Base-by-base conservation (phyloP, 2,797 vertebrate genomes). In the Spinus olivaceus region DNA sequence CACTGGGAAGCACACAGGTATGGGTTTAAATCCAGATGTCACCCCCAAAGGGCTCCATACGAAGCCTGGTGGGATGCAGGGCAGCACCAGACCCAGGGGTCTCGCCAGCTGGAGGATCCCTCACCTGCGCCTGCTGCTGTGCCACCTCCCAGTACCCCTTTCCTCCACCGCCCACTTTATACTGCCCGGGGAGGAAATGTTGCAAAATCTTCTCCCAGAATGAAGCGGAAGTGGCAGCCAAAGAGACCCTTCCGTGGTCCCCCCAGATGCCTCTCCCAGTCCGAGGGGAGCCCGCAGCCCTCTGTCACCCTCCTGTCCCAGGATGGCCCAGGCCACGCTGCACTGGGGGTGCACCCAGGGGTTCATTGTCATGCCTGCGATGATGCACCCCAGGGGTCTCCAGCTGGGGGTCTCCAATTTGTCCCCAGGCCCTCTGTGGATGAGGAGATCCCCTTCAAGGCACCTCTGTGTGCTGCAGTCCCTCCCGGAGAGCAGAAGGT, bases 181-280 rank as follows among this genome's bases (percentile, higher is more conserved):
- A 88, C 66, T 8, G 35, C 44, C 41, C 4, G 0, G 47, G 67
- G 81, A 95, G 96, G 96, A 96, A 96, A 93, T 28, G 20, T 96
- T 96, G 92, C 89, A 60, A 85, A 95, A 96, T 33, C 90, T 91
- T 88, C 88, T 74, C 30, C 19, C 59, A 86, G 63, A 9, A 0
- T 22, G n/a, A 93, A 93, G 81, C 27, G 78, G 96, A 96, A 94
- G 94, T 73, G 71, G 25, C 41, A 73, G 56, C 33, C 42, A 71
- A 39, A 86, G 41, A 39, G 87, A 88, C 81, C 70, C 67, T 86
- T 83, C 73, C 44, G 9, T 1, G 3, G 18, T 44, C n/a, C 54
- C 32, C 33, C 10, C 14, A 37, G 54, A 60, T 3, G 14, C 25
- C 32, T n/a, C 28, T 56, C 21, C 21, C 5, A 1, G 59, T 9